Base-by-base conservation (phyloP, 2,113 vertebrate genomes). In the Xerus inauris region DNA sequence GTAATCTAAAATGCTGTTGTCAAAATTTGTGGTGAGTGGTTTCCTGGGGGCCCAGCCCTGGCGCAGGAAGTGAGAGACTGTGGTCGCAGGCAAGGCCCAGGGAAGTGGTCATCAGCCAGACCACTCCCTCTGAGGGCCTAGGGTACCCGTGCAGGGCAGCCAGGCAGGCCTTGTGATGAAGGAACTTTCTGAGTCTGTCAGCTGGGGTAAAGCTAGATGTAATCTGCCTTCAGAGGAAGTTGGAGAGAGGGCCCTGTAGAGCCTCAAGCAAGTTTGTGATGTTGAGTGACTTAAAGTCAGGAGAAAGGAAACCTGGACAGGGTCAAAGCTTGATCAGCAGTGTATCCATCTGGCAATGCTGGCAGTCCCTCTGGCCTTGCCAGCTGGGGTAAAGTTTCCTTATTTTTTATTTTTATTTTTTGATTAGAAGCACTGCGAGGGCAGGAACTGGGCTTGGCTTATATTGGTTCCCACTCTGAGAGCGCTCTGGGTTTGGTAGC, bases 1-100 rank as follows among this genome's bases (percentile, higher is more conserved):
- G 71, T 85, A 11, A 83, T 94, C 47, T 65, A 65, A 88, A 87
- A 64, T 45, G 5, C 51, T 75, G 75, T 72, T 92, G 92, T 89
- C 96, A 93, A 49, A 80, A 62, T 73, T 57, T 42, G 93, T 9
- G 87, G 97, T 89, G 79, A 94, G 91, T 0, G 51, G 96, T 96
- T 97, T 98, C 97, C 96, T 91, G 97, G 96, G 96, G 95, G 76
- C 93, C 28, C 79, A 84, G 80, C 83, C 80, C 87, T 35, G 54
- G 83, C 62, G 73, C 91, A 89, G 96, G 97, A 97, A 98, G 91
- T 87, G 57, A 49, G 64, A 22, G 80, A 40, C 59, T n/a, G 91
- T 62, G 59, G 69, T 35, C 54, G 45, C 87, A 94, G 81, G 79
- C 20, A 2, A 62, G 86, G 93, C 73, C 38, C 2, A 11, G 95